A percentile compares a stretch with the other conserved stretches of the same genome.
These are phyloP conservation scores for Auanema freiburgensis DNA, from an alignment of 2,888 invertebrate species.

Conservation along the genomic window DNA sequence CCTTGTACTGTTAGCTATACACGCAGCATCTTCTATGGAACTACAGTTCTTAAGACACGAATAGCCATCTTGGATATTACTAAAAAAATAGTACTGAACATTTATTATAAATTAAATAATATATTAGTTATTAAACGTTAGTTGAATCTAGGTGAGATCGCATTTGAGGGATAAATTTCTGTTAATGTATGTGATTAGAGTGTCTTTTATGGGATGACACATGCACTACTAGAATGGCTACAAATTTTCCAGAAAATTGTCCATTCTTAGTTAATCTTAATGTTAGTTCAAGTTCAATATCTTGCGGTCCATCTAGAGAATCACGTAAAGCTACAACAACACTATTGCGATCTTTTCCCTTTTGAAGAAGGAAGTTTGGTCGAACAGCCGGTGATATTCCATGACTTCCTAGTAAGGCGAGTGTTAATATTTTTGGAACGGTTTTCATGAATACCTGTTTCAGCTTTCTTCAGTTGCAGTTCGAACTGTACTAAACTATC, in stretches of 20 bases:
- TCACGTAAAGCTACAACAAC: constrained; percentile 66
- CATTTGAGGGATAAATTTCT: background rate
- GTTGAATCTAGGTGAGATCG: constrained; percentile 2
- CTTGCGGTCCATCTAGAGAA: constrained; percentile 65
- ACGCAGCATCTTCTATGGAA: constrained; percentile 58
- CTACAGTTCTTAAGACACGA: constrained; percentile 62
- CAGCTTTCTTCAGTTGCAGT: constrained; percentile 64
- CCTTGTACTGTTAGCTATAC: constrained; percentile 66
- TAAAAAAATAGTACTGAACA: constrained; percentile 23
- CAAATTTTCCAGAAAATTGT: constrained; percentile 66
- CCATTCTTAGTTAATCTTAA: constrained; percentile 65
- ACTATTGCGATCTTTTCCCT: constrained; percentile 63
- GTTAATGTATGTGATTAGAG: constrained; percentile 12
- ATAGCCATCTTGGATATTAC: constrained; percentile 62
- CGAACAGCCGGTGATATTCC: constrained; percentile 63
- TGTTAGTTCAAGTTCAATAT: constrained; percentile 65
- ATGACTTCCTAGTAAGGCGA: constrained; percentile 31
- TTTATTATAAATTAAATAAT: constrained; percentile 7
- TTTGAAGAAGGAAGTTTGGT: constrained; percentile 66
- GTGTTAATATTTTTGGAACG: background rate
- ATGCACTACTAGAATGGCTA: constrained; percentile 66
- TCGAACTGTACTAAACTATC: constrained; percentile 66
- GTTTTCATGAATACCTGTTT: constrained; percentile 37
- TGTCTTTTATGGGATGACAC: constrained; percentile 62
- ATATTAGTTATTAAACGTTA: constrained; percentile 6